phyloP scores from a whole-genome alignment of 2,113 vertebrate species.

The Sinocyclocheilus grahami region DNA sequence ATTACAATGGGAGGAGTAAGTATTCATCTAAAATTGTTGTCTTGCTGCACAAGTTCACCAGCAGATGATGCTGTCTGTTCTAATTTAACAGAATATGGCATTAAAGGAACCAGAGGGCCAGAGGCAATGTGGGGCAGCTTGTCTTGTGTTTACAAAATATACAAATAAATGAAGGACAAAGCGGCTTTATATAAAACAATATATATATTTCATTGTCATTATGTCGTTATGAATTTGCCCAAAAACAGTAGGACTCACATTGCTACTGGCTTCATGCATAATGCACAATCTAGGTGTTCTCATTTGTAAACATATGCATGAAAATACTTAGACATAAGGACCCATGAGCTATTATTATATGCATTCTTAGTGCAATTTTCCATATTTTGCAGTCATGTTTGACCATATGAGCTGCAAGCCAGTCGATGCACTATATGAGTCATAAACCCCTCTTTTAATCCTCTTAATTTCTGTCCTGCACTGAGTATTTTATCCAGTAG shows the following conservation, averaged over 20 bases:
- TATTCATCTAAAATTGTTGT: conserved; percentile 43
- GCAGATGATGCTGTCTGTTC: not conserved
- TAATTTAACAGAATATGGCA: not conserved
- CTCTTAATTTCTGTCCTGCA: conserved; percentile 3
- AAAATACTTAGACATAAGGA: not conserved
- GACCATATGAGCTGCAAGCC: not conserved
- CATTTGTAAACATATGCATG: not conserved
- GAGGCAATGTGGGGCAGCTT: not conserved
- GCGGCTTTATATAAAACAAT: not conserved
- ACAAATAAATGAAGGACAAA: not conserved
- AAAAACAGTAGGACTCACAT: not conserved
- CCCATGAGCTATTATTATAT: not conserved
- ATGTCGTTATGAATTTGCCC: not conserved
- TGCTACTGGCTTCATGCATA: not conserved
- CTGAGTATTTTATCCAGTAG: conserved; percentile 47
- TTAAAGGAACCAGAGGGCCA: not conserved
- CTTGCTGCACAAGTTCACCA: not conserved
- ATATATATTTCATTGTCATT: not conserved
- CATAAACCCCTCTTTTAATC: conserved; percentile 32
- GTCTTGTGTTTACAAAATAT: conserved; percentile 15
- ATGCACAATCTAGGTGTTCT: not conserved
- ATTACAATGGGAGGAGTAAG: conserved; percentile 99
- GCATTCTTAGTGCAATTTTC: not conserved
- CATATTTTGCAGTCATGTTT: conserved; percentile 11
- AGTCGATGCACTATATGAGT: not conserved